Percentiles rank a stretch among this genome's conserved stretches.
These are phyloP conservation scores for Orchesellides sinensis DNA, from an alignment of 2,888 invertebrate genomes.

Conservation along the genomic window DNA sequence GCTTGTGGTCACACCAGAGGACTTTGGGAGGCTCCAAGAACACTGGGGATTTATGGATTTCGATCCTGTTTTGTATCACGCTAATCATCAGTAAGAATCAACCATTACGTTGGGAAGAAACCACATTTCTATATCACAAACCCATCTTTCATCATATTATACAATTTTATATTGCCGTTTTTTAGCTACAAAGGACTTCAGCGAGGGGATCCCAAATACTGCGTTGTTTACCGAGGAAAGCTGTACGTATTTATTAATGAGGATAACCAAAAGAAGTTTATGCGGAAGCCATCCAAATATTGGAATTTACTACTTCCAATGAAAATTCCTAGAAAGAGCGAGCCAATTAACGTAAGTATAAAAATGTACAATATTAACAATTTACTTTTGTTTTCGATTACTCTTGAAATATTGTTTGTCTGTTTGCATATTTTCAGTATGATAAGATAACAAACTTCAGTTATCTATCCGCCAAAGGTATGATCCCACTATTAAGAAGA, in stretches of 20 bases:
- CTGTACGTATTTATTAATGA: slow-evolving; percentile 59
- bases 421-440: slow-evolving; percentile 25
- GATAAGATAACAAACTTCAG: slow-evolving; percentile 60
- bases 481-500: slow-evolving; percentile 50
- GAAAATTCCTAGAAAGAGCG: slow-evolving; percentile 60
- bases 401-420: background rate
- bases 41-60: slow-evolving; percentile 68
- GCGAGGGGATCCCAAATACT: slow-evolving; percentile 61
- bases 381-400: too few relatives aligned
- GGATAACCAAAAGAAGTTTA: slow-evolving; percentile 57
- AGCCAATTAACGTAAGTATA: slow-evolving; percentile 49
- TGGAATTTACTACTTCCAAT: slow-evolving; percentile 48
- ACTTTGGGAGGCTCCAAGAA: slow-evolving; percentile 46
- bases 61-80: slow-evolving; percentile 66
- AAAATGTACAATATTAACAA: too few relatives aligned
- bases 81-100: slow-evolving; percentile 57
- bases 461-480: slow-evolving; percentile 59
- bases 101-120: background rate
- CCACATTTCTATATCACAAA: background rate
- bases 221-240: slow-evolving; percentile 56
- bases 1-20: slow-evolving; percentile 34
- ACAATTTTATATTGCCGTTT: background rate
- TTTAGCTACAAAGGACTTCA: slow-evolving; percentile 65
- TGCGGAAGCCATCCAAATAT: slow-evolving; percentile 63
- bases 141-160: too few relatives aligned